These are phyloP conservation scores for Cheirogaleus medius DNA, from an alignment of 2,113 vertebrate genomes.

Conservation along the genomic window DNA sequence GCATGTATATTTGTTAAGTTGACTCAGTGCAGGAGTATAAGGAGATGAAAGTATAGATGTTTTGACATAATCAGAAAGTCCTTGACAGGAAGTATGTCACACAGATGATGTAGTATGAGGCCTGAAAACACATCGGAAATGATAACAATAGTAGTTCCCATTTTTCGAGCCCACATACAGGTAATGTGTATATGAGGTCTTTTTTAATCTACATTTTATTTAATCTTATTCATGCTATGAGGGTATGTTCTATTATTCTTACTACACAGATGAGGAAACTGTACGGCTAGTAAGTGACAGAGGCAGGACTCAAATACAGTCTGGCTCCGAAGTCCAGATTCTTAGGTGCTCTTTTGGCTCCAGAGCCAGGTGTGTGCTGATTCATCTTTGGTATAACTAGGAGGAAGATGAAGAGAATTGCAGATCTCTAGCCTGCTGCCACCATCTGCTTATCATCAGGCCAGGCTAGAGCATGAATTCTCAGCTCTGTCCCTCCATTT, in stretches of 20 bases:
- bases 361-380: background rate
- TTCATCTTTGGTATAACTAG: background rate
- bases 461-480: background rate
- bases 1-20: background rate
- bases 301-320: background rate
- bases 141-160: background rate
- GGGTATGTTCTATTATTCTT: background rate
- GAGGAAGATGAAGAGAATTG: background rate
- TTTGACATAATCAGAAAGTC: constrained; percentile 10
- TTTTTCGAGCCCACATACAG: background rate
- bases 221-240: background rate
- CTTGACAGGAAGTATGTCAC: background rate
- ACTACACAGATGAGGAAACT: background rate
- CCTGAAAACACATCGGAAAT: background rate
- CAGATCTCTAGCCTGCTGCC: background rate
- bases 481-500: background rate
- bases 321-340: background rate
- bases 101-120: background rate
- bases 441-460: background rate
- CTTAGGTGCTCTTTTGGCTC: background rate
- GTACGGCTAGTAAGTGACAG: background rate
- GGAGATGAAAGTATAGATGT: background rate
- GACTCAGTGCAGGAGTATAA: background rate
- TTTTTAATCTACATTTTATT: constrained; percentile 25
- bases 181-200: background rate